Base-by-base conservation (phyloP, 2,113 vertebrate species). In the Ranitomeya imitator region DNA sequence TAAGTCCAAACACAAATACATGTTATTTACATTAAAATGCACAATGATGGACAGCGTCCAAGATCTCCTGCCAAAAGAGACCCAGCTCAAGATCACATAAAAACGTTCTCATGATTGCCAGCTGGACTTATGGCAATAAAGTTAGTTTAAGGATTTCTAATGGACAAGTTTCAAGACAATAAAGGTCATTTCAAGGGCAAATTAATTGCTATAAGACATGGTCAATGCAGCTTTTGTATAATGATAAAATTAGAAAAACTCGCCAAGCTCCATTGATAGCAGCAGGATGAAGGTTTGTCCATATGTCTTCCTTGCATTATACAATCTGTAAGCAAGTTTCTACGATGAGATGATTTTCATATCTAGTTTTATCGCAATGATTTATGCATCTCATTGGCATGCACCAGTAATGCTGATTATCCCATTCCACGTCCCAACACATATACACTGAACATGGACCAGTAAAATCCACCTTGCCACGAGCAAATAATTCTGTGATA, bases 1-100 rank as follows among this genome's bases (percentile, higher is more conserved):
- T 26, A 69, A 69, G 18, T 16, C 63, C 52, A 84, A 84, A 84
- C 31, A 84, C 51, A 84, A 51, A 69, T 69, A 84, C 82, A 84
- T 71, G 65, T 84, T 84, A 84, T 84, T 84, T 84, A 71, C 82
- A 84, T 84, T 84, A 84, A 67, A 84, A 71, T 71, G 23, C 65
- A 84, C 63, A 67, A 52, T 18, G 45, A 71, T 84, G 82, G 82
- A 69, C 9, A 4, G 21, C 18, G 51, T 69, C 82, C 82, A 84
- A 71, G 82, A 84, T 10, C 13, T 51, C 5, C 63, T 55, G 82
- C 82, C 82, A 84, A 84, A 51, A 81, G 15, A 55, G 81, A 83
- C 61, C 61, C 81, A 71, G 63, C 63, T 54, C 59, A 23, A 15
- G 63, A 84, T 84, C 63, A 84, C 65, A 84, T 84, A 84, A 84